A percentile compares a stretch with the other conserved stretches of the same genome.
phyloP scores from a whole-genome alignment of 2,888 invertebrate genomes.

The Himalopsyche anomala region DNA sequence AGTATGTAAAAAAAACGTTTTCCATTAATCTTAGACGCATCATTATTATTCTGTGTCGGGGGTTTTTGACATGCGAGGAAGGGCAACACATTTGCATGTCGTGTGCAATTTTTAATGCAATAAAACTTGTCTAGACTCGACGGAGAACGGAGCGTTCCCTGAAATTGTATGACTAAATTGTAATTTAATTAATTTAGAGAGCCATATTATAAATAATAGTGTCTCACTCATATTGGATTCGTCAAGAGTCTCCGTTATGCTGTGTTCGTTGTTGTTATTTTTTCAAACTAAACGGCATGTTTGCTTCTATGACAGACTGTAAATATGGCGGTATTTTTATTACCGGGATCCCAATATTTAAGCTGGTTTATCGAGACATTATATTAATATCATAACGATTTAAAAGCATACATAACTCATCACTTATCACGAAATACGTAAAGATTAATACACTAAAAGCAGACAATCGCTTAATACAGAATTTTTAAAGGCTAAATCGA shows the following conservation, averaged over 20 bases:
- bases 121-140: constrained; percentile 6
- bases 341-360: too few species aligned
- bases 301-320: background rate
- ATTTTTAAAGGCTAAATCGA: too few species aligned
- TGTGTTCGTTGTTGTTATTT: background rate
- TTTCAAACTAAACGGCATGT: background rate
- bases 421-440: too few species aligned
- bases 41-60: background rate
- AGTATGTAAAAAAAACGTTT: too few species aligned
- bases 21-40: background rate
- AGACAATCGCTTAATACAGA: too few species aligned
- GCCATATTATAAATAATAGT: background rate
- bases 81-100: constrained; percentile 2
- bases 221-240: background rate
- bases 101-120: constrained; percentile 19
- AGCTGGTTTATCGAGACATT: too few species aligned
- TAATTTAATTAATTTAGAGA: constrained; percentile 1
- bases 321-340: too few species aligned
- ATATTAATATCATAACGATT: too few species aligned
- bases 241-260: background rate
- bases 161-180: constrained; percentile 8
- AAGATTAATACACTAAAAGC: too few species aligned
- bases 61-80: constrained; percentile 3
- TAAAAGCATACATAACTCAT: too few species aligned
- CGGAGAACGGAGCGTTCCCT: background rate